These are phyloP conservation scores for Planiliza haematocheilus DNA, from an alignment of 2,113 vertebrate species.

Conservation along the genomic window DNA sequence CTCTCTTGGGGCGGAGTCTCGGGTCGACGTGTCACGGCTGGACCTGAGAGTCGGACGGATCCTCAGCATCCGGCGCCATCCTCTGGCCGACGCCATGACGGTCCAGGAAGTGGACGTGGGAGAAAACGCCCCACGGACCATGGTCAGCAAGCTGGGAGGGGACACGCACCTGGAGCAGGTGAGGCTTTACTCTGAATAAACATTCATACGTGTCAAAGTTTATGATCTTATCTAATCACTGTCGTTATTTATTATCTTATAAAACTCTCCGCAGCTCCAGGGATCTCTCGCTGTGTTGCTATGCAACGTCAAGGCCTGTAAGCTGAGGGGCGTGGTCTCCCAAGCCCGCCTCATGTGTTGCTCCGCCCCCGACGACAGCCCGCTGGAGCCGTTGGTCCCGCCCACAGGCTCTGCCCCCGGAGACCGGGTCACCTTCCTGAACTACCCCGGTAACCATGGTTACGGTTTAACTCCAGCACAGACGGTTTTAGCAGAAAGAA, in stretches of 20 bases:
- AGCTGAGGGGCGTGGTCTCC: conserved; percentile 90
- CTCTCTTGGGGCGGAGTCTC: conserved; percentile 73
- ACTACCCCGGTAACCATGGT: conserved; percentile 84
- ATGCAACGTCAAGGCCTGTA: conserved; percentile 93
- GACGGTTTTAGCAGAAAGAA: too few species aligned
- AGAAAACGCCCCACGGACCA: conserved; percentile 86
- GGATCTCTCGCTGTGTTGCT: conserved; percentile 77
- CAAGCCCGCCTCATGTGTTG: conserved; percentile 94
- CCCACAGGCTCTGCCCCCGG: conserved; percentile 89
- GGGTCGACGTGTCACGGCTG: conserved; percentile 88
- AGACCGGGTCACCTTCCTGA: conserved; percentile 91
- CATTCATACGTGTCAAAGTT: too few species aligned
- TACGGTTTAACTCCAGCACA: too few species aligned
- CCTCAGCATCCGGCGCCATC: conserved; percentile 85
- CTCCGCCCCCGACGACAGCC: conserved; percentile 82
- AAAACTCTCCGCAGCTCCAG: conserved; percentile 42
- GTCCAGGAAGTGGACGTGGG: conserved; percentile 93
- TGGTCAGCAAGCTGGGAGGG: conserved; percentile 90
- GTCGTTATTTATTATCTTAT: not conserved
- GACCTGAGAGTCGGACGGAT: conserved; percentile 93
- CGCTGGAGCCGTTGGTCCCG: conserved; percentile 89
- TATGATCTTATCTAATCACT: too few species aligned
- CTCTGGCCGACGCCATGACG: conserved; percentile 86
- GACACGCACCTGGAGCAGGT: conserved; percentile 88
- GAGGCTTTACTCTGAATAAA: not conserved